phyloP scores from a whole-genome alignment of 2,113 vertebrate species.

The Merops nubicus region DNA sequence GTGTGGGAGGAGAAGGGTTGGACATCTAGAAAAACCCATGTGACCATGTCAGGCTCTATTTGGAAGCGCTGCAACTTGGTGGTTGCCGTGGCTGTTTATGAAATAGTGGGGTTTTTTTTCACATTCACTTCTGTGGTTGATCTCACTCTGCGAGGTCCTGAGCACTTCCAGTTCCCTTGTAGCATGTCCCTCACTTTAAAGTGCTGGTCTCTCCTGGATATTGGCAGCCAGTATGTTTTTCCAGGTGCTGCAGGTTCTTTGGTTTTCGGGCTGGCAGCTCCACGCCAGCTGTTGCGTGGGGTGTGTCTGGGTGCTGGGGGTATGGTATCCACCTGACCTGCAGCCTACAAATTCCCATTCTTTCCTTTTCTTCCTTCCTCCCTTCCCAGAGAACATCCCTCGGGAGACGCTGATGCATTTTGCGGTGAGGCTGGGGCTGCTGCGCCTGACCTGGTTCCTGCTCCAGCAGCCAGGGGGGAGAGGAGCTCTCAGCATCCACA shows the following conservation, averaged over 20 bases:
- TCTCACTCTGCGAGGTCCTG: background rate
- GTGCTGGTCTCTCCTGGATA: background rate
- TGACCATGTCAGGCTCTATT: background rate
- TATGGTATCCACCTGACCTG: background rate
- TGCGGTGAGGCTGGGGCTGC: slow-evolving; percentile 87
- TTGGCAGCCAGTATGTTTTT: background rate
- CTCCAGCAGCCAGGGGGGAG: slow-evolving; percentile 87
- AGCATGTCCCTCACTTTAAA: rapidly evolving
- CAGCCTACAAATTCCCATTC: background rate
- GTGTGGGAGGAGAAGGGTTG: background rate
- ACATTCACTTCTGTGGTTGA: background rate
- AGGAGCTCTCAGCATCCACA: slow-evolving; percentile 84
- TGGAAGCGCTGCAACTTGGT: background rate
- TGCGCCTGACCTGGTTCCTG: slow-evolving; percentile 84
- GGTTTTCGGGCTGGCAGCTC: background rate
- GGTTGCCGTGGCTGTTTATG: background rate
- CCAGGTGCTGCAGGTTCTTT: slow-evolving; percentile 7
- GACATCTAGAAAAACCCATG: background rate
- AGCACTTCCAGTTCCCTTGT: background rate
- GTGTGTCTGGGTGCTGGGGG: background rate
- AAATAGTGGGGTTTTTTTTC: background rate
- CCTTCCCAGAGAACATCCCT: slow-evolving; percentile 79
- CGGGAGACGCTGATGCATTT: slow-evolving; percentile 95
- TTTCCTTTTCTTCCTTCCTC: background rate
- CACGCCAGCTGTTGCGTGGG: background rate